Evolutionary conservation across 2,888 invertebrate species (phyloP), one percentile per base, ranked within the genome.

Genomic region (Empis livida): DNA sequence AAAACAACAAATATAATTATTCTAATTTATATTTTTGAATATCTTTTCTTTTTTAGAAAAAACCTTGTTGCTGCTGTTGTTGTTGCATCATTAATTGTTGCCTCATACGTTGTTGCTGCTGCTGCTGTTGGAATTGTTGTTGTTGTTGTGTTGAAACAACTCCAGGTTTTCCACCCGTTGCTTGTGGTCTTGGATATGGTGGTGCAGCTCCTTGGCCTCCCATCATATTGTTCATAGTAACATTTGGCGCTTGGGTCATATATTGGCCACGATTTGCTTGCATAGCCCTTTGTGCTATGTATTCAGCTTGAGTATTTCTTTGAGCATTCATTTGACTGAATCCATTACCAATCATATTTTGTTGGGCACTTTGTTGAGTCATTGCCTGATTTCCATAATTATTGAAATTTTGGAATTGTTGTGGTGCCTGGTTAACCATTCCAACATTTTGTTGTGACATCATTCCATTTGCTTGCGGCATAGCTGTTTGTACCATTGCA

Each of bases 231-330:
- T 81, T 82, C 89, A 89, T 89, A 1, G 88, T 87, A 2, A 89
- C 89, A 63, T 89, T 90, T 2, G 89, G 88, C 4, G 87, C 83
- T 72, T 83, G 74, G 61, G 62, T 65, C 61, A 69, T 65, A 46
- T 67, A 69, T 49, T 70, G 68, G 0, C 63, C 62, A 3, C 70
- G 61, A 57, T 64, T 68, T 10, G 61, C 62, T 42, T 61, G 59
- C n/a, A 56, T 53, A 3, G 59, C 59, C 2, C 63, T 60, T 40
- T 62, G 64, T 1, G 59, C 61, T 54, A 70, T 58, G 48, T 65
- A 68, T 44, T 69, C 70, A 6, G 59, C 59, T 27, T 66, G 62
- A 50, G 61, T 65, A 50, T 57, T 64, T 23, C 69, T 61, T 48
- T 66, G 67, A 14, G 58, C 61, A 45, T 57, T 60, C 62, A 68